Conservation (phyloP, 2,888 invertebrate genomes). For the Venusia cambrica region DNA sequence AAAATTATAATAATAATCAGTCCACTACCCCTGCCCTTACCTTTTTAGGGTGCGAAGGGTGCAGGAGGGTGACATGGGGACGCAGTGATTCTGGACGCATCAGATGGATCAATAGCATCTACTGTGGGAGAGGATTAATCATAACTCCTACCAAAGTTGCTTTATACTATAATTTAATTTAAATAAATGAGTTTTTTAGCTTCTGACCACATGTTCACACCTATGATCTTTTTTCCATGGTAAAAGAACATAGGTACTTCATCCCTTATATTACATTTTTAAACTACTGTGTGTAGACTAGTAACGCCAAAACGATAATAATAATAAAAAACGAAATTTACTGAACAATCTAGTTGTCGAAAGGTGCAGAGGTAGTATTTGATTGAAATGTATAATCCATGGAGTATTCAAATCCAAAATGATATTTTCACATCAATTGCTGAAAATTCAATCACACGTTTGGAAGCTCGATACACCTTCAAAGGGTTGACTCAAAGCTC, state of each 20-base stretch:
- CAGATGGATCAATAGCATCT: constrained; percentile 19
- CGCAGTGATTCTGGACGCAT: constrained; percentile 35
- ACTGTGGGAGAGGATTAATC: constrained; percentile 15
- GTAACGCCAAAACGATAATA: too few relatives aligned
- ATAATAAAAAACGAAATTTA: too few relatives aligned
- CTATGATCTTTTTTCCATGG: too few relatives aligned
- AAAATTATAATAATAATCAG: constrained; percentile 23
- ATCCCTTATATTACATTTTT: too few relatives aligned
- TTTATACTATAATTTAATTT: constrained; percentile 7
- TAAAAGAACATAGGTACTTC: too few relatives aligned
- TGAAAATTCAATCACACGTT: constrained; percentile 32
- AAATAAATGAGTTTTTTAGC: constrained; percentile 1
- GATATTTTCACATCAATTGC: constrained; percentile 28
- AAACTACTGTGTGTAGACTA: too few relatives aligned
- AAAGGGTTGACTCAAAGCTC: constrained; percentile 34
- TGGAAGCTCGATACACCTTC: constrained; percentile 30
- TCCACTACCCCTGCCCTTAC: constrained; percentile 14
- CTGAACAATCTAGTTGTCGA: too few relatives aligned
- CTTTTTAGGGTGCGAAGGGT: constrained; percentile 23
- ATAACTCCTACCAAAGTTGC: constrained; percentile 9
- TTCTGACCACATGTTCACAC: too few relatives aligned
- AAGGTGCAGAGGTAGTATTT: too few relatives aligned
- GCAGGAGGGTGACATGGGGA: constrained; percentile 26
- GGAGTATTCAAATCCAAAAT: constrained; percentile 19
- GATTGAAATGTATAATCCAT: too few relatives aligned